A percentile compares a stretch with the other conserved stretches of the same genome.
Conservation (phyloP, 2,113 vertebrate genomes). For the Vidua macroura region DNA sequence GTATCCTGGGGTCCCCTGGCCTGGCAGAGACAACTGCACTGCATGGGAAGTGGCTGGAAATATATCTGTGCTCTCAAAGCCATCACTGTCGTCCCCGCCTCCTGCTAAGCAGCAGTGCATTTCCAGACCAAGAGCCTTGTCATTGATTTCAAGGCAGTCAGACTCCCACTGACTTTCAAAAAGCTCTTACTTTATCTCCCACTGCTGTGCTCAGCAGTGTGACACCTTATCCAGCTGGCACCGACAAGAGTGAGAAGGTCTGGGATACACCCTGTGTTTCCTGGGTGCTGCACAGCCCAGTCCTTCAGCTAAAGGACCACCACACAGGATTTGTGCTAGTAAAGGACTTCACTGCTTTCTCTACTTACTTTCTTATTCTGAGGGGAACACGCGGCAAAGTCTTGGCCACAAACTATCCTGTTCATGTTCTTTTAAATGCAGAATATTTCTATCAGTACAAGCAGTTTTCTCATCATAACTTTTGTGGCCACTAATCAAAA, state of each 20-base stretch:
- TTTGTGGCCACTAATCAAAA: not conserved
- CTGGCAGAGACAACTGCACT: not conserved
- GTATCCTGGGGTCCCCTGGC: not conserved
- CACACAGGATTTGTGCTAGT: not conserved
- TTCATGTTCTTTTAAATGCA: not conserved
- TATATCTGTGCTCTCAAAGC: not conserved
- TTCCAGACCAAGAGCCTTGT: not conserved
- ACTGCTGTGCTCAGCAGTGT: not conserved
- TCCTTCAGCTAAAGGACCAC: not conserved
- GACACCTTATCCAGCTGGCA: not conserved
- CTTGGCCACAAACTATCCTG: not conserved
- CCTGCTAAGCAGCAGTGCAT: not conserved
- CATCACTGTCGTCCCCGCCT: not conserved
- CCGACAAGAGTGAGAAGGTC: fast-evolving
- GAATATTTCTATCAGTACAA: not conserved
- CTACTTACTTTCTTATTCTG: not conserved
- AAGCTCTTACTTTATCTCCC: not conserved
- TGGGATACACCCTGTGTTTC: not conserved
- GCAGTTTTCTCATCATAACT: not conserved
- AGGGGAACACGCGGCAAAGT: not conserved
- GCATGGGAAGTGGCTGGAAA: not conserved
- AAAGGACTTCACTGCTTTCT: not conserved
- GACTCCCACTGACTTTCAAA: not conserved
- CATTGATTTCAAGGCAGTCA: not conserved
- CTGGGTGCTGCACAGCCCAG: not conserved